Conservation (phyloP, 2,797 vertebrate genomes). For the Emydoidea blandingii region DNA sequence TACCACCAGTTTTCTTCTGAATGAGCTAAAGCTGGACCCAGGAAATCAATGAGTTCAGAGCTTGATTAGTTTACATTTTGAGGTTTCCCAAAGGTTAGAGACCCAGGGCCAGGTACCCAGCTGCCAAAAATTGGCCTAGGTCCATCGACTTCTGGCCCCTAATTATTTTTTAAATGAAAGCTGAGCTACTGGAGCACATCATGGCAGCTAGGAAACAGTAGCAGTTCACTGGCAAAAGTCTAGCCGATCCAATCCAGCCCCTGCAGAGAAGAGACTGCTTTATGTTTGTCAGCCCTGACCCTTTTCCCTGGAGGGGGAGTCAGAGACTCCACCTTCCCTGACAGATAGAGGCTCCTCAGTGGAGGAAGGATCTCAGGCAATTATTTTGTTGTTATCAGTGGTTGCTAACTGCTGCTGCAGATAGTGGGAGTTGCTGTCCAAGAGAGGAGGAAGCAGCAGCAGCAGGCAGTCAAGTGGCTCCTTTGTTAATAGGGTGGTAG, state of each 20-base stretch:
- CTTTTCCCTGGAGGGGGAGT: background rate
- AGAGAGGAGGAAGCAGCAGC: background rate
- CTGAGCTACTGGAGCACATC: background rate
- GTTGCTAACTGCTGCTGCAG: background rate
- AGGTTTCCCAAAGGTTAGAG: background rate
- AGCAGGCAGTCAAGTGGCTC: background rate
- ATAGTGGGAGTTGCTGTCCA: background rate
- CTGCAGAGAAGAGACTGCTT: background rate
- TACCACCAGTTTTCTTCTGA: background rate
- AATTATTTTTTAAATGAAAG: background rate
- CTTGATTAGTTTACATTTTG: accelerated
- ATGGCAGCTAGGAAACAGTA: background rate
- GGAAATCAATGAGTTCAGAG: background rate
- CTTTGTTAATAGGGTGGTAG: background rate
- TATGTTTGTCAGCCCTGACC: background rate
- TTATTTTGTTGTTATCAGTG: background rate
- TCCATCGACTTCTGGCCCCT: background rate
- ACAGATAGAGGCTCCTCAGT: background rate
- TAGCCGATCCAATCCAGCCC: background rate
- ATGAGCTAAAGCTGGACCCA: background rate
- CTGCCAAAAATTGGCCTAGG: background rate
- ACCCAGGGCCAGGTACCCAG: background rate
- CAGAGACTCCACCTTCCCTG: background rate
- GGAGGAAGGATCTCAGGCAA: background rate
- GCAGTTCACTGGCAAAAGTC: background rate